phyloP scores from a whole-genome alignment of 2,888 invertebrate species.

The Epinotia brunnichana region DNA sequence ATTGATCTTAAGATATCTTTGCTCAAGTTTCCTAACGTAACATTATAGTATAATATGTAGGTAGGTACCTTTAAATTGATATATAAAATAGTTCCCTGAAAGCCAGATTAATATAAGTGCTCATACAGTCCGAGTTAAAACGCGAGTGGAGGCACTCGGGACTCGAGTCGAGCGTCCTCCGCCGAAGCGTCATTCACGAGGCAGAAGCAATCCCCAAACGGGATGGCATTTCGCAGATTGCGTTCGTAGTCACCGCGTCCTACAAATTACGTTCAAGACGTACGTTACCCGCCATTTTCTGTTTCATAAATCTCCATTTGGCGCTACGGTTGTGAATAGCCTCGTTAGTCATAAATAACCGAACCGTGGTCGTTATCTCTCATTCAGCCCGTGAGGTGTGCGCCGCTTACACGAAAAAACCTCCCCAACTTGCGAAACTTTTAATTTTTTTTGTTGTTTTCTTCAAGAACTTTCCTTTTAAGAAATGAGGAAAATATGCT shows the following conservation, averaged over 20 bases:
- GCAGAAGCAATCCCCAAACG: conserved; percentile 46
- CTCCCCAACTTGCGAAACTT: conserved; percentile 46
- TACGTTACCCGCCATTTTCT: conserved; percentile 76
- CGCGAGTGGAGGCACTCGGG: conserved; percentile 17
- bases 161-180: conserved; percentile 28
- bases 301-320: conserved; percentile 81
- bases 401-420: conserved; percentile 47
- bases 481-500: conserved; percentile 40
- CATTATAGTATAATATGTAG: too few relatives aligned
- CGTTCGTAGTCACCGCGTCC: conserved; percentile 37
- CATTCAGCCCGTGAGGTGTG: conserved; percentile 72
- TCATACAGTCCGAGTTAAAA: conserved; percentile 32
- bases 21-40: too few relatives aligned
- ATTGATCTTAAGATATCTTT: too few relatives aligned
- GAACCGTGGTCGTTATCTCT: conserved; percentile 79
- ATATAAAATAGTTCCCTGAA: background rate
- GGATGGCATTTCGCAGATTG: conserved; percentile 48
- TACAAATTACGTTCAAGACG: conserved; percentile 73
- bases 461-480: conserved; percentile 44
- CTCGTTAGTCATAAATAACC: conserved; percentile 82
- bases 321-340: conserved; percentile 75
- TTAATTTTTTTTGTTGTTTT: conserved; percentile 52
- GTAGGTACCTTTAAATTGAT: background rate
- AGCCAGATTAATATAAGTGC: conserved; percentile 18
- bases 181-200: conserved; percentile 27